Base-by-base conservation (phyloP, 2,888 invertebrate genomes). In the Agrotis exclamationis region DNA sequence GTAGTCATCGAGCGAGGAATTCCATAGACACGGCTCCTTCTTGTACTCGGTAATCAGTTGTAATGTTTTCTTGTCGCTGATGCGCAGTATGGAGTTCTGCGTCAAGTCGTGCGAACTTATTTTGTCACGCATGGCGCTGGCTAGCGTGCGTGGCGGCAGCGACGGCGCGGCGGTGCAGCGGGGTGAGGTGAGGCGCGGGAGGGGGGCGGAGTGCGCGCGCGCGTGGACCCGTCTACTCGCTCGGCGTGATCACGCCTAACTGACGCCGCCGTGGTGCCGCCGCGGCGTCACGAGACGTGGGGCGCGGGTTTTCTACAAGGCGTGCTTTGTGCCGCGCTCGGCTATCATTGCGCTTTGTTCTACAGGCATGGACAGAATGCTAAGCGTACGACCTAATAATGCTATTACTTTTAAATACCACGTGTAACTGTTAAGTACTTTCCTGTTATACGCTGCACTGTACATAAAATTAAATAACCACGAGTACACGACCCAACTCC, bases 21-120 rank as follows among this genome's bases (percentile, higher is more conserved):
- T 90, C 93, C 93, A 93, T 11, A 93, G 82, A 20, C 89, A 90
- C 5, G 88, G 81, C n/a, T 92, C 89, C 4, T 85, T 83, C 20
- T 86, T 79, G 76, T 91, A 93, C 7, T 92, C 80, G 6, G 83
- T 28, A 7, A 93, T 79, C 11, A 93, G 86, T 54, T 88, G 79
- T 28, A 91, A 64, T 1, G 91, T 91, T 76, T 91, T 86, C 1
- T 72, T 82, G 54, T 89, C 86, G 70, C 70, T 84, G 63, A 90
- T 90, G 56, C 90, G 88, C 16, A 90, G 86, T 62, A 87, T 85
- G 6, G 81, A 64, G 70, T 79, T 79, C 51, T 82, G 84, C 39
- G 77, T 71, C 39, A 76, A 50, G 47, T 79, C 79, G 48, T 60
- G 66, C 50, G 76, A 60, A 48, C 59, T 80, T 53, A 80, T 59